Percentiles rank a stretch among this genome's conserved stretches.
Evolutionary conservation across 2,888 invertebrate species (phyloP).

Genomic region (Junonia oenone): DNA sequence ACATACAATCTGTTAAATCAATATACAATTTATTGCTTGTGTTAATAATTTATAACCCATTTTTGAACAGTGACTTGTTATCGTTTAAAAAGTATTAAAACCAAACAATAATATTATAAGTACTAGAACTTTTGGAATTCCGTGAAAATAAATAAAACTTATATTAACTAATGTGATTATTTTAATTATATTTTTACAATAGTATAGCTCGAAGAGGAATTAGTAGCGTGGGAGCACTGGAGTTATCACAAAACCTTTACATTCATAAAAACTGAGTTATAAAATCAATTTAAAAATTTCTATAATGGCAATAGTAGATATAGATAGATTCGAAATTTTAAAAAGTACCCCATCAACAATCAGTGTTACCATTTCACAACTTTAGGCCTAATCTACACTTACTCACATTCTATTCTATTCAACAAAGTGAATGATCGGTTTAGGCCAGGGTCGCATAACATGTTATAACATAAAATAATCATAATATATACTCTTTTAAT

Average conservation of each 20-base stretch:
- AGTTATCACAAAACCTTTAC: not conserved
- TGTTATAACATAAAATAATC: not conserved
- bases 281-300: not conserved
- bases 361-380: conserved; percentile 20
- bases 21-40: not conserved
- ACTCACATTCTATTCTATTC: conserved; percentile 9
- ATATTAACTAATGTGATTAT: conserved; percentile 6
- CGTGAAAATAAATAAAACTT: conserved; percentile 15
- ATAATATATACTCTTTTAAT: not conserved
- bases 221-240: not conserved
- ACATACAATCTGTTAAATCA: not conserved
- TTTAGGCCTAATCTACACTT: conserved; percentile 53
- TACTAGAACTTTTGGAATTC: conserved; percentile 16
- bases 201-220: not conserved
- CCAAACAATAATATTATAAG: conserved; percentile 6
- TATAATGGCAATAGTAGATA: not conserved
- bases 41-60: not conserved
- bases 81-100: not conserved
- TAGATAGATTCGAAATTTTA: not conserved
- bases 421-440: conserved; percentile 13
- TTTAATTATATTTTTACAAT: conserved; percentile 1
- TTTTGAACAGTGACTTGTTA: not conserved
- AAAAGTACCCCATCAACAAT: not conserved
- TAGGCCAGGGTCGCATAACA: conserved; percentile 1
- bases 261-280: not conserved